phyloP scores from a whole-genome alignment of 2,888 invertebrate genomes.

The Tortricodes alternella region DNA sequence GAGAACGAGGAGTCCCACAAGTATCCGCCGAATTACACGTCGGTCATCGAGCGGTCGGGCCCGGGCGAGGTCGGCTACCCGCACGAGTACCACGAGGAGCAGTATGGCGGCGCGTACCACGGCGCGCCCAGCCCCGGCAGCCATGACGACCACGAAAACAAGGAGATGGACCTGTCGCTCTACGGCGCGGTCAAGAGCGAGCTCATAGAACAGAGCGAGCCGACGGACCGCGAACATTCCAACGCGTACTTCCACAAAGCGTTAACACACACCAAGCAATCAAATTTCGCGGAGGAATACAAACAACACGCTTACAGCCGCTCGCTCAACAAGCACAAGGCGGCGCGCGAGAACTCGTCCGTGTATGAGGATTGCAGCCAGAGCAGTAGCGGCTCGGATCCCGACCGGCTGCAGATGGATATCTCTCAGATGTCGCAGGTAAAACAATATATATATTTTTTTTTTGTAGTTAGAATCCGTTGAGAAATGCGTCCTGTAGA shows the following conservation, averaged over 20 bases:
- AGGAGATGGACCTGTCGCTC: conserved; percentile 77
- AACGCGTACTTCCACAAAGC: conserved; percentile 54
- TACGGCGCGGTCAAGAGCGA: conserved; percentile 71
- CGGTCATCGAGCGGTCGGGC: conserved; percentile 62
- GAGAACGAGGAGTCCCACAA: conserved; percentile 75
- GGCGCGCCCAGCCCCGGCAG: conserved; percentile 59
- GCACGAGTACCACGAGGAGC: conserved; percentile 67
- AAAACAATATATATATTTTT: conserved; percentile 8
- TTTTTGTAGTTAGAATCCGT: too few species aligned
- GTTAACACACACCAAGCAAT: conserved; percentile 50
- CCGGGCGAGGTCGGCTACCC: conserved; percentile 51
- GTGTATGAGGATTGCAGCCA: conserved; percentile 84
- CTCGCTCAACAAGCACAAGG: conserved; percentile 50
- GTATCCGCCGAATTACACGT: conserved; percentile 60
- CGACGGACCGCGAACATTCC: conserved; percentile 48
- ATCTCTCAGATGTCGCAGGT: conserved; percentile 82
- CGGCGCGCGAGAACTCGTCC: conserved; percentile 72
- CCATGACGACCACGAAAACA: conserved; percentile 70
- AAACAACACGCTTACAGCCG: conserved; percentile 65
- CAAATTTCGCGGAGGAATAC: conserved; percentile 65
- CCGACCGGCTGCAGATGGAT: conserved; percentile 88
- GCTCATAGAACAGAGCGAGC: conserved; percentile 53
- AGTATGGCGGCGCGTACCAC: conserved; percentile 57
- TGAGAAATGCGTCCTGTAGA: too few species aligned
- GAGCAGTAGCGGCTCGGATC: conserved; percentile 89